Conservation (phyloP, 2,113 vertebrate genomes). For the Perca flavescens region DNA sequence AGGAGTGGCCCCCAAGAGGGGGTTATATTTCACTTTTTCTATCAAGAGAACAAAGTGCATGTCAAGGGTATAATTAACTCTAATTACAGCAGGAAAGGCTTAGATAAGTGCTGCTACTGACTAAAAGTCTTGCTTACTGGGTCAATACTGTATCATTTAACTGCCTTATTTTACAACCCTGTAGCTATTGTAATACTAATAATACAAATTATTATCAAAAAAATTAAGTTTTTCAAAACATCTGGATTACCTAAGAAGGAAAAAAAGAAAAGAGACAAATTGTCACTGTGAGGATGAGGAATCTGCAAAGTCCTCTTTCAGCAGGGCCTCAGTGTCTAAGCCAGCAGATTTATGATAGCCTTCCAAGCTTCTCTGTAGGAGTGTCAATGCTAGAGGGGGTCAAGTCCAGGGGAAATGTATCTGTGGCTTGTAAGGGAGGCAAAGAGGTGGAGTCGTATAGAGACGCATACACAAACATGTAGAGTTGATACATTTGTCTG, state of each 20-base stretch:
- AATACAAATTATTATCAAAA: background rate
- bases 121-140: slow-evolving; percentile 12
- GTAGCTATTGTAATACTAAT: slow-evolving; percentile 8
- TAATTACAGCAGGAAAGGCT: slow-evolving; percentile 60
- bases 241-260: slow-evolving; percentile 2
- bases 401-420: slow-evolving; percentile 41
- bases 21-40: slow-evolving; percentile 59
- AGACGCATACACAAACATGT: slow-evolving; percentile 1
- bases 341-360: slow-evolving; percentile 69
- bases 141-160: slow-evolving; percentile 14
- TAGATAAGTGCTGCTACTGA: slow-evolving; percentile 28
- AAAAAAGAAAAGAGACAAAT: slow-evolving; percentile 4
- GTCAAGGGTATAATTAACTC: slow-evolving; percentile 64
- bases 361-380: slow-evolving; percentile 59
- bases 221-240: slow-evolving; percentile 10
- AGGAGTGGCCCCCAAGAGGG: slow-evolving; percentile 36
- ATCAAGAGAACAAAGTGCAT: slow-evolving; percentile 66
- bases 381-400: slow-evolving; percentile 42
- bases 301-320: slow-evolving; percentile 53
- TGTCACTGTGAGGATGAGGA: slow-evolving; percentile 22
- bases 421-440: slow-evolving; percentile 11
- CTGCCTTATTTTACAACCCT: slow-evolving; percentile 22
- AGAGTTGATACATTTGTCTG: background rate
- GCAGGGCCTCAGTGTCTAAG: slow-evolving; percentile 25
- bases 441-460: background rate